phyloP scores from a whole-genome alignment of 2,797 vertebrate species.

The Dromococcyx pavoninus region DNA sequence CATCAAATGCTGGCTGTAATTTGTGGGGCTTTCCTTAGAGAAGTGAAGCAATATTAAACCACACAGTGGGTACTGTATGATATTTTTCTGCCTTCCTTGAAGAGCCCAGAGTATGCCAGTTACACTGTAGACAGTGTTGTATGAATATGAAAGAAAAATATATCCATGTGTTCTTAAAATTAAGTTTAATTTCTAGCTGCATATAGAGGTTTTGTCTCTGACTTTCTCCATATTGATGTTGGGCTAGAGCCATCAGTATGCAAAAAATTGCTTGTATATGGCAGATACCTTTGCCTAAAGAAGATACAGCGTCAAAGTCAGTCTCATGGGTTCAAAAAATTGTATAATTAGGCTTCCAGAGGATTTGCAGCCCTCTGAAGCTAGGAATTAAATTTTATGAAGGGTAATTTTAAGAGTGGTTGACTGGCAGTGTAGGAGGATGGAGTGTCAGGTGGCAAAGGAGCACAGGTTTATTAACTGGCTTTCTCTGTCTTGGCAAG shows the following conservation, averaged over 20 bases:
- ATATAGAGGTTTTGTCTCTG: neutral
- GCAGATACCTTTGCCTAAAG: neutral
- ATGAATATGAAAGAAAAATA: conserved; percentile 34
- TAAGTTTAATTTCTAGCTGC: conserved; percentile 32
- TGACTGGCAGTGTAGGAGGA: neutral
- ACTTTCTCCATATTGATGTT: conserved; percentile 45
- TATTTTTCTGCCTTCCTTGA: conserved; percentile 18
- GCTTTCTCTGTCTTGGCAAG: neutral
- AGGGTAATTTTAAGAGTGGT: neutral
- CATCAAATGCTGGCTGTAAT: conserved; percentile 40
- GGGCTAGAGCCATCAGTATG: conserved; percentile 32
- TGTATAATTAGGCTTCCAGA: neutral
- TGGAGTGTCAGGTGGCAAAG: neutral
- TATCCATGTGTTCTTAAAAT: conserved; percentile 37
- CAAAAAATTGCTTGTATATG: conserved; percentile 2
- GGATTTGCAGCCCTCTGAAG: conserved; percentile 21
- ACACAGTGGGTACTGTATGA: neutral
- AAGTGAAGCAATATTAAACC: conserved; percentile 31
- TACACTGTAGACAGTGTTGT: conserved; percentile 32
- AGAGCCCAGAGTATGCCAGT: neutral
- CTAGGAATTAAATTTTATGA: conserved; percentile 29
- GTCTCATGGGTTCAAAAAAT: conserved; percentile 5
- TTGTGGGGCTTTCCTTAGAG: conserved; percentile 49
- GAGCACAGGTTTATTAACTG: neutral
- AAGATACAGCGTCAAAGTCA: neutral